Conservation (phyloP, 2,113 vertebrate species). For the Cebidichthys violaceus region DNA sequence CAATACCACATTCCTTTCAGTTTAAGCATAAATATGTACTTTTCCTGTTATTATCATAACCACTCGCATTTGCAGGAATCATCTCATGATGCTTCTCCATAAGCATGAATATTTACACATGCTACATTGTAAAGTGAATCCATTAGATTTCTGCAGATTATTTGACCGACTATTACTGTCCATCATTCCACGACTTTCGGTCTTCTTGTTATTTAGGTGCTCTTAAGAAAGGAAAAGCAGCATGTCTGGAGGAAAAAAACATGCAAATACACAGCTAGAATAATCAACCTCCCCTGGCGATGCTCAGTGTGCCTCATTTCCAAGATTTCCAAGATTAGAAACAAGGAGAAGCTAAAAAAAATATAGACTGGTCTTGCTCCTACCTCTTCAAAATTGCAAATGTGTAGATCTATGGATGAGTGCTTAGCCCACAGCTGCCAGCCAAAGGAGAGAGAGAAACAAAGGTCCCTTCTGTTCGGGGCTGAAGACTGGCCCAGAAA, state of each 20-base stretch:
- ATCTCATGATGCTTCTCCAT: constrained; percentile 46
- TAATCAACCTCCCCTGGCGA: constrained; percentile 61
- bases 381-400: constrained; percentile 70
- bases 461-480: constrained; percentile 76
- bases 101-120: constrained; percentile 40
- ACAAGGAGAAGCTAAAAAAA: constrained; percentile 45
- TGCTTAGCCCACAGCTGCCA: constrained; percentile 80
- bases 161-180: constrained; percentile 46
- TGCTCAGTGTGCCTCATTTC: constrained; percentile 54
- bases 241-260: constrained; percentile 44
- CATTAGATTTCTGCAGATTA: constrained; percentile 47
- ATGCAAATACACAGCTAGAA: constrained; percentile 58
- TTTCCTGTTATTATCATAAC: constrained; percentile 68
- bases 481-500: constrained; percentile 75
- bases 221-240: constrained; percentile 48
- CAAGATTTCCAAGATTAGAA: constrained; percentile 65
- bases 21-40: constrained; percentile 64
- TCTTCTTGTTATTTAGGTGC: constrained; percentile 40
- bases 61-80: constrained; percentile 63
- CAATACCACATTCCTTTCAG: constrained; percentile 73
- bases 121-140: constrained; percentile 56
- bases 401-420: constrained; percentile 75
- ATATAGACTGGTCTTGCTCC: constrained; percentile 60
- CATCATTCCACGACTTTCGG: constrained; percentile 23
- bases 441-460: constrained; percentile 73